Evolutionary conservation across 1,140 invertebrate genomes (phyloP).

Genomic region (Mizuhopecten yessoensis): DNA sequence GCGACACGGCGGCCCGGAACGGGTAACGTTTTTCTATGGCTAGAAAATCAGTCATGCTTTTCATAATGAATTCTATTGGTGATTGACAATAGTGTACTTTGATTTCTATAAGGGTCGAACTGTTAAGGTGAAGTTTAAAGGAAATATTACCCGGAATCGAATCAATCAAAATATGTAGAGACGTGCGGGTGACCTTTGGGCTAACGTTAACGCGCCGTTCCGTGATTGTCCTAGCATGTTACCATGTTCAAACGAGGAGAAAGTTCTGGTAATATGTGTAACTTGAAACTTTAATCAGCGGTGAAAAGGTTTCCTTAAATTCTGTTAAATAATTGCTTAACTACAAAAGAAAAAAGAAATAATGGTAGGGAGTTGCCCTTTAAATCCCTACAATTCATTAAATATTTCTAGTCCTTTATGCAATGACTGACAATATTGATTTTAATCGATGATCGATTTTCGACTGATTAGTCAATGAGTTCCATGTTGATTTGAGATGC

Average conservation of each 20-base stretch:
- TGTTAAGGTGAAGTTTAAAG: neutral
- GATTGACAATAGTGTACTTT: neutral
- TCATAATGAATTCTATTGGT: neutral
- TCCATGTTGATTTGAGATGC: neutral
- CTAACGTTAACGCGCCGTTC: neutral
- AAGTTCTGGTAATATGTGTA: neutral
- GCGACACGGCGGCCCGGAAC: neutral
- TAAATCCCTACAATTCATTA: neutral
- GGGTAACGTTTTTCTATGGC: neutral
- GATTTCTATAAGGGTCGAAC: neutral
- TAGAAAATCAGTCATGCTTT: slow-evolving; percentile 2
- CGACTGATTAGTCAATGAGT: slow-evolving; percentile 1
- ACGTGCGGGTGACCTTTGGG: neutral
- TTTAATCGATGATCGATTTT: slow-evolving; percentile 39
- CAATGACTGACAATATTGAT: slow-evolving; percentile 8
- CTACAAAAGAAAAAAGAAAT: slow-evolving; percentile 9
- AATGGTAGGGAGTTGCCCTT: slow-evolving; percentile 24
- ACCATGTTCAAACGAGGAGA: slow-evolving; percentile 5
- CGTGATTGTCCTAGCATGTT: slow-evolving; percentile 31
- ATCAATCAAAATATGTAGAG: slow-evolving; percentile 4
- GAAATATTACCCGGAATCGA: neutral
- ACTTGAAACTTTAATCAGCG: neutral
- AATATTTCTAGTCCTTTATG: neutral
- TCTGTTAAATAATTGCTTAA: slow-evolving; percentile 20
- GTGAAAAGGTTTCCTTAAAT: neutral